Percentiles rank a stretch among this genome's conserved stretches.
Conservation (phyloP, 2,797 vertebrate genomes). For the Eupleurogrammus muticus region DNA sequence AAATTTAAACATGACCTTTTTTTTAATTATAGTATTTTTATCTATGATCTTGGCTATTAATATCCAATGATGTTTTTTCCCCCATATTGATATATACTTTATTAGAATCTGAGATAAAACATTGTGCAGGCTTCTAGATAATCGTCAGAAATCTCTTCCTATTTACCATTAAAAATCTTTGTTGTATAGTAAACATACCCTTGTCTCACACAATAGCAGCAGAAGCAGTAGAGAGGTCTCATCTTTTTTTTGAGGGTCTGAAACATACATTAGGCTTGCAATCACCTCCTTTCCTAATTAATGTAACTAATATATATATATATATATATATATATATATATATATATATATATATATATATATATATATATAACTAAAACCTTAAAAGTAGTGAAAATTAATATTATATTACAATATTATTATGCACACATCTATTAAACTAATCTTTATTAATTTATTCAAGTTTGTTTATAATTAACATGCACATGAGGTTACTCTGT, state of each 20-base stretch:
- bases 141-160: not conserved
- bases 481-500: too few species aligned
- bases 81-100: not conserved
- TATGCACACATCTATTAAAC: too few species aligned
- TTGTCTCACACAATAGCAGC: not conserved
- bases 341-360: too few species aligned
- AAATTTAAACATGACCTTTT: slow-evolving; percentile 42
- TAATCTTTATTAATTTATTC: too few species aligned
- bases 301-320: too few species aligned
- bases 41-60: slow-evolving; percentile 15
- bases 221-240: slow-evolving; percentile 3
- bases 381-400: too few species aligned
- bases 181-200: slow-evolving; percentile 4
- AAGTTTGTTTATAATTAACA: too few species aligned
- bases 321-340: too few species aligned
- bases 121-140: not conserved
- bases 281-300: too few species aligned
- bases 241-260: slow-evolving; percentile 13
- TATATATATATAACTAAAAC: too few species aligned
- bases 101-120: not conserved
- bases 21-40: slow-evolving; percentile 9
- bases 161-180: slow-evolving; percentile 1
- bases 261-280: slow-evolving; percentile 17
- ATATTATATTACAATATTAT: too few species aligned
- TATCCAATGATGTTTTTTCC: not conserved